phyloP scores from a whole-genome alignment of 2,113 vertebrate genomes.

The Aplodontia rufa region DNA sequence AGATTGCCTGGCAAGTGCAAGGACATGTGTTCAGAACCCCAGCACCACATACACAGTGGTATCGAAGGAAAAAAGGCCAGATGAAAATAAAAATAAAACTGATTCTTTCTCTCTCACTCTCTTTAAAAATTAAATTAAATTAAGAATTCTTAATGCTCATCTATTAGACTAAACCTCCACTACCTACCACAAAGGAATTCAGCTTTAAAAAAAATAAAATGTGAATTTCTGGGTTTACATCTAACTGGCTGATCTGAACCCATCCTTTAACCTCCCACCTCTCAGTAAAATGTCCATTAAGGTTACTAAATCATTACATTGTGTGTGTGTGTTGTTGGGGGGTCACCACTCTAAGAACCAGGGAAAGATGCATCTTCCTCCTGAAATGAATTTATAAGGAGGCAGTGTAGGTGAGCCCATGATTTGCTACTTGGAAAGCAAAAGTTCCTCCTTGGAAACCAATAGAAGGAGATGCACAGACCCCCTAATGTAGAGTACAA shows the following conservation, averaged over 20 bases:
- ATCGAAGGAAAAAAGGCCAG: too few relatives aligned
- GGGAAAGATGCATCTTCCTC: neutral
- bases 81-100: too few relatives aligned
- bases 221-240: neutral
- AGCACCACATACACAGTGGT: too few relatives aligned
- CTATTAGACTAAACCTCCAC: too few relatives aligned
- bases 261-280: neutral
- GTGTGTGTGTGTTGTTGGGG: too few relatives aligned
- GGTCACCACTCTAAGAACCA: neutral
- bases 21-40: too few relatives aligned
- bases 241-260: neutral
- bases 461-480: neutral
- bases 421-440: neutral
- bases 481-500: rapidly evolving
- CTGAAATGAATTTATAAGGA: neutral
- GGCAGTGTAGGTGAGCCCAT: neutral
- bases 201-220: too few relatives aligned
- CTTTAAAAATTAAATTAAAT: too few relatives aligned
- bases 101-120: too few relatives aligned
- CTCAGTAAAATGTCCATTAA: neutral
- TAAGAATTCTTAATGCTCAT: too few relatives aligned
- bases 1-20: too few relatives aligned
- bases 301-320: neutral
- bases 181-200: too few relatives aligned
- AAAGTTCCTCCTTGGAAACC: neutral